phyloP scores from a whole-genome alignment of 2,888 invertebrate genomes.

The Ctena decussata region DNA sequence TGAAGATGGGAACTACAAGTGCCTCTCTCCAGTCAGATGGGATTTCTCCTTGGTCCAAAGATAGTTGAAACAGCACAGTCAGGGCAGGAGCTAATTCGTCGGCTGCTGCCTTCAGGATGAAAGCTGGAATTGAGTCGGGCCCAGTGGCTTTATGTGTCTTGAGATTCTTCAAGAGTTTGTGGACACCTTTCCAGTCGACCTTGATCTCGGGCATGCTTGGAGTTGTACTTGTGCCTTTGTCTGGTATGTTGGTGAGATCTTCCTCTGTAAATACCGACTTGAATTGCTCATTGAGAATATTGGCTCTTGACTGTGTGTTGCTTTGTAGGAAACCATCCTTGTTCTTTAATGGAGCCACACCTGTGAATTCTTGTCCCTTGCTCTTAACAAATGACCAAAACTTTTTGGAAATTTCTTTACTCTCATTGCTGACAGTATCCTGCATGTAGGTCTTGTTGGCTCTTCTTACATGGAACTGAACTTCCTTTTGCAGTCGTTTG shows the following conservation, averaged over 20 bases:
- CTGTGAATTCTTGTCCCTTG: too few species aligned
- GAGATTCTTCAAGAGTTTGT: constrained; percentile 14
- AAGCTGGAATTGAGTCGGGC: constrained; percentile 14
- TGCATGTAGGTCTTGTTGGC: not conserved
- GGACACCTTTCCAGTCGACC: constrained; percentile 13
- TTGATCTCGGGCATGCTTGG: not conserved
- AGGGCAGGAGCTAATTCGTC: constrained; percentile 19
- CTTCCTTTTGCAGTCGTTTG: constrained; percentile 1
- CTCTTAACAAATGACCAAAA: constrained; percentile 32
- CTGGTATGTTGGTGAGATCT: not conserved
- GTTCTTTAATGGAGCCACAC: too few species aligned
- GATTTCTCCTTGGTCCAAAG: not conserved
- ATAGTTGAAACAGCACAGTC: constrained; percentile 16
- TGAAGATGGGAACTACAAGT: not conserved
- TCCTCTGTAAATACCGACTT: too few species aligned
- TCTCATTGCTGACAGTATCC: not conserved
- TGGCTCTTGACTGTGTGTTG: too few species aligned
- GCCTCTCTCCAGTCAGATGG: too few species aligned
- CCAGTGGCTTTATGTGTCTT: constrained; percentile 35
- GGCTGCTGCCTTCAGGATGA: constrained; percentile 18
- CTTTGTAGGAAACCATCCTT: too few species aligned
- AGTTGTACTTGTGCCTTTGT: not conserved
- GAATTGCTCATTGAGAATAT: too few species aligned
- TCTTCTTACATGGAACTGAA: not conserved
- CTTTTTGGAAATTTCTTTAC: not conserved